phyloP scores from a whole-genome alignment of 2,888 invertebrate genomes.

The Cantharis nigra region DNA sequence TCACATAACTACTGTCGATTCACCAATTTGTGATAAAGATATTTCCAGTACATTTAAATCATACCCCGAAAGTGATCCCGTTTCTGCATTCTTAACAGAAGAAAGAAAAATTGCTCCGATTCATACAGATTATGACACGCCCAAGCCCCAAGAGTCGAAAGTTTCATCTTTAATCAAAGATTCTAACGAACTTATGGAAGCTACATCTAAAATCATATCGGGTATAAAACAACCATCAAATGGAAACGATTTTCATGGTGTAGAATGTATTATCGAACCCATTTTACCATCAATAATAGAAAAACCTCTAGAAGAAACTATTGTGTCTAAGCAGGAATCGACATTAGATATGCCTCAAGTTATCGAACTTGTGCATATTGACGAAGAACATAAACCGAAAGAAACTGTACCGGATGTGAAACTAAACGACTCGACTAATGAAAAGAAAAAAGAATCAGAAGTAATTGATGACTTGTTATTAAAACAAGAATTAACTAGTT shows the following conservation, averaged over 20 bases:
- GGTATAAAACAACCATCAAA: slow-evolving; percentile 44
- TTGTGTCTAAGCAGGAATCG: background rate
- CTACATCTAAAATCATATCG: slow-evolving; percentile 51
- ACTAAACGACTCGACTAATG: background rate
- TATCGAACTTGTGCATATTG: background rate
- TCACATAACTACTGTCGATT: slow-evolving; percentile 73
- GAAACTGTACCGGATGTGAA: slow-evolving; percentile 32
- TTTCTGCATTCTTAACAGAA: slow-evolving; percentile 35
- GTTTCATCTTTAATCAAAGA: slow-evolving; percentile 47
- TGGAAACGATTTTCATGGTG: slow-evolving; percentile 37
- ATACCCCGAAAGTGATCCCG: slow-evolving; percentile 12
- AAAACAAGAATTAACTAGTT: background rate
- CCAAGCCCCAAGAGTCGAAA: slow-evolving; percentile 37
- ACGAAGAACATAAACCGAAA: background rate
- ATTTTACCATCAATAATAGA: slow-evolving; percentile 28
- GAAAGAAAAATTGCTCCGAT: slow-evolving; percentile 39
- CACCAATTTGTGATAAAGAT: slow-evolving; percentile 62
- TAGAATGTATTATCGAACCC: slow-evolving; percentile 21
- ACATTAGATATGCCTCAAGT: background rate
- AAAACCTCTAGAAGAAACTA: slow-evolving; percentile 8
- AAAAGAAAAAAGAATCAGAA: background rate
- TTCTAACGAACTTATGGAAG: slow-evolving; percentile 50
- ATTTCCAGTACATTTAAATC: slow-evolving; percentile 5
- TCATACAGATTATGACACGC: slow-evolving; percentile 29
- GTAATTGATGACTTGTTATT: background rate